Evolutionary conservation across 2,113 vertebrate species (phyloP), one percentile per base, ranked within the genome.

Genomic region (Typhlomys cinereus): DNA sequence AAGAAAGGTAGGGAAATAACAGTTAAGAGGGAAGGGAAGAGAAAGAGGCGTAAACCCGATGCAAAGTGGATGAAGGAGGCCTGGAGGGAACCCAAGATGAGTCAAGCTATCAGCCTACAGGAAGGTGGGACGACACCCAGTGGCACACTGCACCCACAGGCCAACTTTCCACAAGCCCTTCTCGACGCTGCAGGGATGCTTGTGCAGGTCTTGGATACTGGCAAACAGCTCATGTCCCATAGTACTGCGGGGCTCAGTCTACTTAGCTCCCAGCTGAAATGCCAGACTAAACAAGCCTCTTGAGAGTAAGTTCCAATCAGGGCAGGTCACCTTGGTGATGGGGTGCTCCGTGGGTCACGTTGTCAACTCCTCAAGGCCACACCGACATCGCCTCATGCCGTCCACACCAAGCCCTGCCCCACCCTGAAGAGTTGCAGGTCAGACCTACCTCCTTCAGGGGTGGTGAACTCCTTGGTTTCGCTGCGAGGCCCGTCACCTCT

Each of bases 391-490:
- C n/a, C n/a, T 39, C 12, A 83, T 7, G 29, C 61, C 7, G 29
- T 90, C 69, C 4, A 0, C 31, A 83, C 25, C 2, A 20, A 88
- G 41, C 10, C 31, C 79, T 89, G 94, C 85, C 96, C 92, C 57
- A 78, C 75, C 88, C 59, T 0, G 46, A 52, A 50, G n/a, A 10
- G 21, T 46, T 20, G 15, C 5, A 0, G 20, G 0, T 5, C 66
- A 75, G 36, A 98, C 98, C 1, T 98, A 99, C 99, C 99, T 98
- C 99, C 99, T 97, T 99, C 99, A 0, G 98, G 99, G 84, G 99
- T 99, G 95, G 98, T 98, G 97, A 99, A 99, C 62, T 99, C 99
- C 98, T 99, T 98, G 4, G 95, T 94, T 82, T 99, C 99, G 96
- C 99, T 99, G 88, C 98, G 98, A 54, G 98, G 98, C 88, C 99